Percentiles rank a stretch among this genome's conserved stretches.
Conservation (phyloP, 2,113 vertebrate species). For the Ammodytes marinus region DNA sequence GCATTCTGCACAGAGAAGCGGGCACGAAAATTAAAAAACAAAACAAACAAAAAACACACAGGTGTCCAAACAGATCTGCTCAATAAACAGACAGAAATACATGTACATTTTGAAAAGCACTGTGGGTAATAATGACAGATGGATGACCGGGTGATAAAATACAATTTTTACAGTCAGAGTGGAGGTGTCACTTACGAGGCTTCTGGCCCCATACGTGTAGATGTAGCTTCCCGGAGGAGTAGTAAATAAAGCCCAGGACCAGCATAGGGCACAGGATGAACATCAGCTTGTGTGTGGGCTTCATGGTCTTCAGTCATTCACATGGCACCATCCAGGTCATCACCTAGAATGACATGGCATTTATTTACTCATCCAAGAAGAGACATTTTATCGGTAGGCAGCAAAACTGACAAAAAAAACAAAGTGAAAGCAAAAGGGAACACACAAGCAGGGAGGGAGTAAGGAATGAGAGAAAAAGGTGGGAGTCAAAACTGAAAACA, state of each 20-base stretch:
- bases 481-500: not conserved
- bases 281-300: conserved; percentile 94
- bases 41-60: conserved; percentile 23
- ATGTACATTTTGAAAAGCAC: not conserved
- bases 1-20: conserved; percentile 45
- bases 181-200: conserved; percentile 90
- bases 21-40: not conserved
- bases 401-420: not conserved
- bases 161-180: conserved; percentile 3
- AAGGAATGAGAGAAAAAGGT: not conserved
- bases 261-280: conserved; percentile 95
- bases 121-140: not conserved
- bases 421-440: not conserved
- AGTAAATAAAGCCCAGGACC: conserved; percentile 97
- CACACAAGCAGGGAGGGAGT: not conserved
- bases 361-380: conserved; percentile 1
- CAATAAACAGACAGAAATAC: conserved; percentile 14
- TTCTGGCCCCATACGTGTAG: conserved; percentile 92
- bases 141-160: conserved; percentile 24
- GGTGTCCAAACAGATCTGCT: not conserved
- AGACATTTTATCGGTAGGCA: not conserved
- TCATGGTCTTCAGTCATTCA: conserved; percentile 95
- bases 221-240: conserved; percentile 95
- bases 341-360: conserved; percentile 79
- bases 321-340: conserved; percentile 88